Conservation (phyloP, 2,888 invertebrate genomes). For the Scaptomyza flava region DNA sequence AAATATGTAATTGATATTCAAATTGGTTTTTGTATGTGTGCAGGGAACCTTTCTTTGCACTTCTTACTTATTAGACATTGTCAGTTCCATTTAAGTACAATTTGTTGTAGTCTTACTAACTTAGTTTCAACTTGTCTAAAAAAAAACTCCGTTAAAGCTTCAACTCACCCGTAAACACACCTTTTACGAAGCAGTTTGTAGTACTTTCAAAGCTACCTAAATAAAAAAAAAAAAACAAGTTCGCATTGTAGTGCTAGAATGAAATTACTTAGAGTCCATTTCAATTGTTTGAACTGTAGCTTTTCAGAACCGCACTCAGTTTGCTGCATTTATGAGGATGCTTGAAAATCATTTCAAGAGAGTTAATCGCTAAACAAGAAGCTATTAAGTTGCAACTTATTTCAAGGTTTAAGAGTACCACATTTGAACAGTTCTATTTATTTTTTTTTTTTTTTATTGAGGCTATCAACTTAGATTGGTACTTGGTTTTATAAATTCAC, state of each 20-base stretch:
- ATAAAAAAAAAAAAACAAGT: background rate
- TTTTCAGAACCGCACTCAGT: too few relatives aligned
- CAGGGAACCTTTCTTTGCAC: constrained; percentile 53
- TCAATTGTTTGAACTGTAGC: background rate
- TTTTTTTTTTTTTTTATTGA: background rate
- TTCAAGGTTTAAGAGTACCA: background rate
- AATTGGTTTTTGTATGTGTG: constrained; percentile 62
- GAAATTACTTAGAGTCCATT: background rate
- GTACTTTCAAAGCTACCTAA: too few relatives aligned
- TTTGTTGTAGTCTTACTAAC: constrained; percentile 52
- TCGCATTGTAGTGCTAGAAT: background rate
- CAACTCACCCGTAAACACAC: constrained; percentile 20
- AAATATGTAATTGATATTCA: constrained; percentile 53
- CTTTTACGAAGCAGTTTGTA: background rate
- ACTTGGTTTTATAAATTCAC: constrained; percentile 1
- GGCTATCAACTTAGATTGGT: background rate
- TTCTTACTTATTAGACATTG: constrained; percentile 33
- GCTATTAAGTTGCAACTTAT: background rate
- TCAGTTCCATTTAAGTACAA: constrained; percentile 46
- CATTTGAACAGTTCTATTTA: background rate
- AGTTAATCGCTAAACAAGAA: background rate
- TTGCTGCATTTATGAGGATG: too few relatives aligned
- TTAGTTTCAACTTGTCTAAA: constrained; percentile 37
- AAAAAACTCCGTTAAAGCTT: constrained; percentile 41
- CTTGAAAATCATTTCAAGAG: too few relatives aligned